Percentiles rank a stretch among this genome's conserved stretches.
Evolutionary conservation across 1,140 invertebrate species (phyloP).

Genomic region (Cylas formicarius): DNA sequence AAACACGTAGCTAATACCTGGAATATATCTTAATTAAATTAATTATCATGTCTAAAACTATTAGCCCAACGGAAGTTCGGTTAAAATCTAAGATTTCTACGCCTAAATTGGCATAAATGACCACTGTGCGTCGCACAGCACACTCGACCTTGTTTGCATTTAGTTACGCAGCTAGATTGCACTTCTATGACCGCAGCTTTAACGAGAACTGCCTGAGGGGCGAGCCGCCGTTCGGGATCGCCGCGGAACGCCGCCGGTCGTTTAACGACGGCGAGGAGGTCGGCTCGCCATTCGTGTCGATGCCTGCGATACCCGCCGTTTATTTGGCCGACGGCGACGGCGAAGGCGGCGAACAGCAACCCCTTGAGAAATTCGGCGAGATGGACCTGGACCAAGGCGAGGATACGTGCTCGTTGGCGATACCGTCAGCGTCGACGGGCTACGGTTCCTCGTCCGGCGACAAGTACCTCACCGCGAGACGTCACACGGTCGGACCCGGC

Average conservation of each 20-base stretch:
- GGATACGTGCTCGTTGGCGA: conserved; percentile 35
- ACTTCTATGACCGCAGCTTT: too few species aligned
- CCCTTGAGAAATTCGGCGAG: conserved; percentile 65
- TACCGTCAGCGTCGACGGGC: conserved; percentile 32
- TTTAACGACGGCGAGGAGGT: conserved; percentile 41
- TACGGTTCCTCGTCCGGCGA: conserved; percentile 34
- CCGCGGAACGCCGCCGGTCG: conserved; percentile 20
- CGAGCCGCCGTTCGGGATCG: conserved; percentile 25
- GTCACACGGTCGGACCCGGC: conserved; percentile 89
- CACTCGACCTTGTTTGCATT: too few species aligned
- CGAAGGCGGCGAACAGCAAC: conserved; percentile 43
- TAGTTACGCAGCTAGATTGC: too few species aligned
- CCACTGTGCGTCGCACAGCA: too few species aligned
- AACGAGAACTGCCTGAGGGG: conserved; percentile 37
- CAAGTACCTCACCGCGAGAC: conserved; percentile 49
- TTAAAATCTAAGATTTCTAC: too few species aligned
- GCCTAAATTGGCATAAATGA: too few species aligned
- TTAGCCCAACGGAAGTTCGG: too few species aligned
- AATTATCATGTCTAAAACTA: too few species aligned
- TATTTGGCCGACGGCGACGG: conserved; percentile 47
- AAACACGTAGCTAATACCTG: too few species aligned
- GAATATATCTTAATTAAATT: too few species aligned
- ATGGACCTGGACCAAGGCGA: conserved; percentile 53
- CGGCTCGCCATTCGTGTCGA: conserved; percentile 50
- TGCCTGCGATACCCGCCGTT: conserved; percentile 53